Conservation (phyloP, 2,797 vertebrate genomes). For the Hipposideros larvatus region DNA sequence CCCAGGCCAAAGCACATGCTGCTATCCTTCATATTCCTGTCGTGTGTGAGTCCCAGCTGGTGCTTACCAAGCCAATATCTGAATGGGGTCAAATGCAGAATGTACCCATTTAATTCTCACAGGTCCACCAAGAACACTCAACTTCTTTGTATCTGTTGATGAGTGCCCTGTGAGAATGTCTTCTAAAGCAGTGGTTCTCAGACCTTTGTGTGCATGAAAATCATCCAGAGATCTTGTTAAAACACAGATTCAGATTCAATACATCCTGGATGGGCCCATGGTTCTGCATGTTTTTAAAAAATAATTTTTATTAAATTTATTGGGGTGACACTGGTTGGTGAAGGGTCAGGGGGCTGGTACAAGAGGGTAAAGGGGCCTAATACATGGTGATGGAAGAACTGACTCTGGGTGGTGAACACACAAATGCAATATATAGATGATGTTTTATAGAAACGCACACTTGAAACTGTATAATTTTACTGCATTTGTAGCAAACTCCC, state of each 20-base stretch:
- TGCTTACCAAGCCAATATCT: background rate
- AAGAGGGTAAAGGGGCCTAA: too few species aligned
- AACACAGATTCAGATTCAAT: background rate
- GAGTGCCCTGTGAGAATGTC: background rate
- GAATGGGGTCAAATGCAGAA: background rate
- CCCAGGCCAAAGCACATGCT: background rate
- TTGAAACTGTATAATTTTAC: too few species aligned
- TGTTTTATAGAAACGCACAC: too few species aligned
- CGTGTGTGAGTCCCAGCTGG: background rate
- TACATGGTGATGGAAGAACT: too few species aligned
- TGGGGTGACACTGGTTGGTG: too few species aligned
- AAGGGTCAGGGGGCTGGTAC: too few species aligned
- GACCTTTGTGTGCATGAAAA: background rate
- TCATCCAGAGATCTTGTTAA: background rate
- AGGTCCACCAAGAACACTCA: background rate
- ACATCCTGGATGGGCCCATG: background rate
- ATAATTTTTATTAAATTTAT: too few species aligned
- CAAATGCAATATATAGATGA: too few species aligned
- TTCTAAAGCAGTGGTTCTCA: background rate
- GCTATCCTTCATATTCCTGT: background rate
- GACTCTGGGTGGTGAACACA: too few species aligned
- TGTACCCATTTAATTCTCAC: background rate
- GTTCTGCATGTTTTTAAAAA: background rate
- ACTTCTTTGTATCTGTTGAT: background rate
- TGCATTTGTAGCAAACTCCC: background rate